phyloP scores from a whole-genome alignment of 2,888 invertebrate genomes.

The Thymelicus lineola region DNA sequence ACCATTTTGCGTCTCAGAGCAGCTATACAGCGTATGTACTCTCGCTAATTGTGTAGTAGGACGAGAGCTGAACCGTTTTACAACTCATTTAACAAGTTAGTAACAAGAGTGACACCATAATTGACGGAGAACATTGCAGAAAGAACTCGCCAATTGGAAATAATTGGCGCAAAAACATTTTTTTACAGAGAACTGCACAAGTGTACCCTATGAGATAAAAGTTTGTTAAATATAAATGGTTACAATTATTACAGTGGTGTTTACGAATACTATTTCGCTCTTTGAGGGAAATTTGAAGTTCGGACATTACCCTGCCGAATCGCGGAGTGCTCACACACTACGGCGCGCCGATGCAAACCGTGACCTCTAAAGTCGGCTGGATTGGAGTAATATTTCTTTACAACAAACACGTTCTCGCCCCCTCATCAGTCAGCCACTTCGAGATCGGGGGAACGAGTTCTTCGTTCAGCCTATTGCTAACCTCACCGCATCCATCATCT shows the following conservation, averaged over 20 bases:
- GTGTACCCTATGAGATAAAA: slow-evolving; percentile 46
- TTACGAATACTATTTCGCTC: slow-evolving; percentile 44
- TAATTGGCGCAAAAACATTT: slow-evolving; percentile 66
- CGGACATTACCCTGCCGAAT: slow-evolving; percentile 60
- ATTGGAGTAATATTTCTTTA: slow-evolving; percentile 67
- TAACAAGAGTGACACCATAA: slow-evolving; percentile 50
- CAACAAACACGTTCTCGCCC: slow-evolving; percentile 66
- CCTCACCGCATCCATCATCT: slow-evolving; percentile 57
- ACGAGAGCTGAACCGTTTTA: slow-evolving; percentile 26
- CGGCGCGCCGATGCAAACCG: slow-evolving; percentile 60
- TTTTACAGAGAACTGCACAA: slow-evolving; percentile 56
- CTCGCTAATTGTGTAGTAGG: slow-evolving; percentile 37
- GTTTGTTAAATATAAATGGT: slow-evolving; percentile 40
- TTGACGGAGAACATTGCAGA: slow-evolving; percentile 59
- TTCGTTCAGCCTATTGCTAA: slow-evolving; percentile 61
- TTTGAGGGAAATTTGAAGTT: slow-evolving; percentile 54
- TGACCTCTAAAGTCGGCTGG: slow-evolving; percentile 60
- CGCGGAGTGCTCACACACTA: slow-evolving; percentile 51
- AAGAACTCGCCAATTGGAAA: slow-evolving; percentile 66
- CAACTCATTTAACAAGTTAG: slow-evolving; percentile 37
- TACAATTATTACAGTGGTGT: slow-evolving; percentile 40
- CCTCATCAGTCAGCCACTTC: slow-evolving; percentile 53
- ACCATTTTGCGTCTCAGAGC: slow-evolving; percentile 14
- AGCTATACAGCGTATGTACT: slow-evolving; percentile 11
- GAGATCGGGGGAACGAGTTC: slow-evolving; percentile 61